Base-by-base conservation (phyloP, 2,113 vertebrate species). In the Actenoides lindsayi region DNA sequence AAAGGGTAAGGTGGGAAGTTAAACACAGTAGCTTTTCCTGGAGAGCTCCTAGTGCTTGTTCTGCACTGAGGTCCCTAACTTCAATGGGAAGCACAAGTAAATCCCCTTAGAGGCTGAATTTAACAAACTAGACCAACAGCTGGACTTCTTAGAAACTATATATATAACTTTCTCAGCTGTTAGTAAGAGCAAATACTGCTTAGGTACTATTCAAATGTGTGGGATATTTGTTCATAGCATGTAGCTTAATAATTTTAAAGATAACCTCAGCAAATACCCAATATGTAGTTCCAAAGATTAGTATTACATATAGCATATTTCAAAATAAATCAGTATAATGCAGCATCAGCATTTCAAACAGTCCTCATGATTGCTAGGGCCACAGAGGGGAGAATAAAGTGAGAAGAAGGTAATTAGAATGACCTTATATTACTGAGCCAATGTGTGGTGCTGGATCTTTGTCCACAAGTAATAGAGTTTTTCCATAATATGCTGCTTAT, bases 351-450 rank as follows among this genome's bases (percentile, higher is more conserved):
- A 53, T 93, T 88, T 87, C 37, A 67, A 75, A 82, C 23, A 87
- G 23, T 28, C 48, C 11, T 80, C 16, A 5, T 96, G n/a, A 74
- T 95, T 94, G 77, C 44, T 74, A 48, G 21, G 63, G 39, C 70
- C 20, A 31, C 5, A 13, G 59, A 83, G 59, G 50, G 59, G 89
- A 92, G 42, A 90, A 54, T 60, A 42, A 90, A 91, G 51, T 79
- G 25, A 41, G 48, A 19, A 74, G n/a, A 70, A 91, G 48, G 76
- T 92, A 94, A 83, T 94, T 76, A 91, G 75, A 93, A 92, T 83
- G 90, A 79, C 82, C 74, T 92, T 93, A 31, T 9, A 24, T 62
- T 81, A 78, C 39, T 0, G 0, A 73, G 31, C 56, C 6, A 7
- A 68, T 70, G 69, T 85, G 27, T 14, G 3, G 68, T 69, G 57